These are phyloP conservation scores for Larimichthys polyactis DNA, from an alignment of 2,113 vertebrate species.

Conservation along the genomic window DNA sequence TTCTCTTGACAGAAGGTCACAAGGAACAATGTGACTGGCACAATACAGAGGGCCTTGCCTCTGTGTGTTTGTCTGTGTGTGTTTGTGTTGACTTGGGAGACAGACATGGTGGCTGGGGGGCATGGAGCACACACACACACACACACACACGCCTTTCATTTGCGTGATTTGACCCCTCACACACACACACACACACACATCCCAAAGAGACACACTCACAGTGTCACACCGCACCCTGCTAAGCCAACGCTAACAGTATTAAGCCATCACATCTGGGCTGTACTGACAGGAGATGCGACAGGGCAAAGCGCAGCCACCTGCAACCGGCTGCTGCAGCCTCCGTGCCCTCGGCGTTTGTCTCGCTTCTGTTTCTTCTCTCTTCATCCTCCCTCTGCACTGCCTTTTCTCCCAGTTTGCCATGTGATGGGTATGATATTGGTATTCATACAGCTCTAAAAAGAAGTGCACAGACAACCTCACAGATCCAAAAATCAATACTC, in stretches of 20 bases:
- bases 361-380: background rate
- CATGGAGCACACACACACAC: slow-evolving; percentile 48
- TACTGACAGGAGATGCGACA: slow-evolving; percentile 68
- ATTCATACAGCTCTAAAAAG: slow-evolving; percentile 24
- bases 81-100: slow-evolving; percentile 57
- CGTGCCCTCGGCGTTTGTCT: background rate
- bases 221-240: slow-evolving; percentile 46
- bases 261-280: slow-evolving; percentile 77
- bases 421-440: slow-evolving; percentile 25
- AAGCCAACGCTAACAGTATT: slow-evolving; percentile 70
- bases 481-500: slow-evolving; percentile 31
- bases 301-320: slow-evolving; percentile 53
- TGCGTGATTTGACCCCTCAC: slow-evolving; percentile 56
- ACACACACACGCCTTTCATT: slow-evolving; percentile 60
- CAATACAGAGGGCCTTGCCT: slow-evolving; percentile 52
- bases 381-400: background rate
- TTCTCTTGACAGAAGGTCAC: slow-evolving; percentile 69
- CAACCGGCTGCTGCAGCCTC: slow-evolving; percentile 11
- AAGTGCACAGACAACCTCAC: slow-evolving; percentile 1
- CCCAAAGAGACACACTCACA: slow-evolving; percentile 24
- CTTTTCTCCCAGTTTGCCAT: slow-evolving; percentile 13
- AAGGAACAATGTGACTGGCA: slow-evolving; percentile 65
- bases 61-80: slow-evolving; percentile 25
- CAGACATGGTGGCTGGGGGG: slow-evolving; percentile 59
- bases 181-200: slow-evolving; percentile 31